phyloP scores from a whole-genome alignment of 2,797 vertebrate genomes.

The Pitangus sulphuratus region DNA sequence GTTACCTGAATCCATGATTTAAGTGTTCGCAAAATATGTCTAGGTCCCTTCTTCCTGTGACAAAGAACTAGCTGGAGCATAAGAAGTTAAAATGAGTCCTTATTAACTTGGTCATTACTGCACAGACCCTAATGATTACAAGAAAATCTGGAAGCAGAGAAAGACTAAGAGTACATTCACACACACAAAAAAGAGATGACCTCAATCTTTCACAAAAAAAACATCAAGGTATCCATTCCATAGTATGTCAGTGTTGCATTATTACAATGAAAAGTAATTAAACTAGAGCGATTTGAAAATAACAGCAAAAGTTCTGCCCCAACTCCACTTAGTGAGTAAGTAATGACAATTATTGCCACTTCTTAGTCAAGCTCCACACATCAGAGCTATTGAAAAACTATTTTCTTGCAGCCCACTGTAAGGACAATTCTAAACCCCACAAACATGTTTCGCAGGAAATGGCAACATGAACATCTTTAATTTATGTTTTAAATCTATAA shows the following conservation, averaged over 20 bases:
- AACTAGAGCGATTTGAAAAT: not conserved
- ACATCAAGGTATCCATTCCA: not conserved
- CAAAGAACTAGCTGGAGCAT: not conserved
- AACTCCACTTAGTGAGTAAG: not conserved
- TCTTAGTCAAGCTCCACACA: not conserved
- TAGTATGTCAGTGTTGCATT: not conserved
- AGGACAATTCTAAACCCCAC: not conserved
- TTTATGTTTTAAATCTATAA: not conserved
- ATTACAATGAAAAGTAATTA: conserved; percentile 26
- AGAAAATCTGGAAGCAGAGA: not conserved
- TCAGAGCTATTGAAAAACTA: not conserved
- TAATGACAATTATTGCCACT: not conserved
- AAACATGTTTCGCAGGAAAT: not conserved
- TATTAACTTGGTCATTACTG: not conserved
- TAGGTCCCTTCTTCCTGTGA: not conserved
- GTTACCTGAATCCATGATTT: not conserved
- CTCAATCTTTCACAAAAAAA: not conserved
- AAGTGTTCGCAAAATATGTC: not conserved
- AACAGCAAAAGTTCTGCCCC: not conserved
- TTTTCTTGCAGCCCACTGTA: not conserved
- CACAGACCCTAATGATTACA: not conserved
- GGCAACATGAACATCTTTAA: not conserved
- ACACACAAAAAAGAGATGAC: not conserved
- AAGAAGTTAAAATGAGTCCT: not conserved
- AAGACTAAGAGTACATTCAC: not conserved